These are phyloP conservation scores for Poecilia velifera DNA, from an alignment of 2,797 vertebrate genomes.

Conservation along the genomic window DNA sequence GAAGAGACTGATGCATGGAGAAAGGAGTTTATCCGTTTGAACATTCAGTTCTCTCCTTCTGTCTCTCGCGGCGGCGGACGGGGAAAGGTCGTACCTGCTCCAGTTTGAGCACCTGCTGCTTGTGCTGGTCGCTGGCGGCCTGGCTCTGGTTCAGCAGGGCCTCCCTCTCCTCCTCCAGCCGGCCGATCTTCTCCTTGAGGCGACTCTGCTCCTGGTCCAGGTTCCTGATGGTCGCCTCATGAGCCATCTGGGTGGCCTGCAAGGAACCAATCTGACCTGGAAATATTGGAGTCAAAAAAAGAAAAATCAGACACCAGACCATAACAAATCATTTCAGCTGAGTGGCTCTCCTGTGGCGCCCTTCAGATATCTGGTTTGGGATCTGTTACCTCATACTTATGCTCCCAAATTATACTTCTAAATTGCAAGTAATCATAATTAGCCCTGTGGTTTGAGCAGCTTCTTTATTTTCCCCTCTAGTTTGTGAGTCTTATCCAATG, in stretches of 20 bases:
- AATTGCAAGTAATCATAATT: background rate
- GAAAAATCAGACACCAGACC: background rate
- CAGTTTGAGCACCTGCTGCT: conserved; percentile 88
- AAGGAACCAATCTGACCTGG: conserved; percentile 97
- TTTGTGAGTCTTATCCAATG: background rate
- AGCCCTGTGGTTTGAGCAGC: background rate
- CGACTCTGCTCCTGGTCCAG: conserved; percentile 93
- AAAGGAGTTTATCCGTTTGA: background rate
- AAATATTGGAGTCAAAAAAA: conserved; percentile 18
- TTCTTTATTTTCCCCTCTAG: background rate
- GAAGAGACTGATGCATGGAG: conserved; percentile 82
- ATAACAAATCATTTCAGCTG: background rate
- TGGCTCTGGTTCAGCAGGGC: conserved; percentile 91
- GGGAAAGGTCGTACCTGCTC: conserved; percentile 85
- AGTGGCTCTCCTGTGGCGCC: background rate
- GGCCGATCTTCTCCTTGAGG: conserved; percentile 89
- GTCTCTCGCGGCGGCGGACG: rapidly evolving
- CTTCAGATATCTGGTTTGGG: background rate
- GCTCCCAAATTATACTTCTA: background rate
- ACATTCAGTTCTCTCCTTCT: rapidly evolving
- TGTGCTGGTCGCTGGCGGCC: conserved; percentile 90
- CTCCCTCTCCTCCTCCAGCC: conserved; percentile 92
- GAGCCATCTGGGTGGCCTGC: conserved; percentile 96
- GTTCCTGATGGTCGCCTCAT: conserved; percentile 95
- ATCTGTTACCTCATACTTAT: background rate